Evolutionary conservation across 2,888 invertebrate species (phyloP), one percentile per base, ranked within the genome.

Genomic region (Cabera pusaria): DNA sequence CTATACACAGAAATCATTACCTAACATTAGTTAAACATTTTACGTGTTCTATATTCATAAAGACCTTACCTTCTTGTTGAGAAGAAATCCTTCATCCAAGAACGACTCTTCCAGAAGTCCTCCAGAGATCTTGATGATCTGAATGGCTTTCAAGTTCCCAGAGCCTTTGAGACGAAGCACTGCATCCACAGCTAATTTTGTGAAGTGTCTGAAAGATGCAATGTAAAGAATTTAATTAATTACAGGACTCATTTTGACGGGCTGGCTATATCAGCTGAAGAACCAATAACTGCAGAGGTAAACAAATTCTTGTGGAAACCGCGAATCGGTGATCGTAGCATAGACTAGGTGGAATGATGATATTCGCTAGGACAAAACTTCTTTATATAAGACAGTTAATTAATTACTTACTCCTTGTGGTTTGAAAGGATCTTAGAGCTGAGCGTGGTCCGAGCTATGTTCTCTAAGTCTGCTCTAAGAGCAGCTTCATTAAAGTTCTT

Each of bases 401-500:
- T n/a, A n/a, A n/a, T n/a, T 31, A 75, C 86, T 79, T 52, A 91
- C 67, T 99, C 98, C 83, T 98, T 98, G 78, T 99, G 97, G 68
- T 99, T 98, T 12, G 97, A 95, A 19, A 99, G 90, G 76, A 99
- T 99, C 84, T 99, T 99, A 0, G 99, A 99, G 68, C 98, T 98
- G 19, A 99, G 89, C 10, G 99, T 99, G 10, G 99, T 99, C 21
- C 97, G 92, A 4, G 99, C 98, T 75, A 99, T 99, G 72, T 99
- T 99, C 80, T 98, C 83, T 35, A 99, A 90, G 85, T 99, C 99
- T 61, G 93, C 93, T 20, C 94, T 91, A 60, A 99, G 96, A 49
- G 92, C 93, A 5, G 91, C 94, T 22, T 92, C 90, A 83, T 97
- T 93, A 3, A 92, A 88, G 44, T 71, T 81, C 44, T 72, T 80